Evolutionary conservation across 1,140 invertebrate species (phyloP).

Genomic region (Listronotus bonariensis): DNA sequence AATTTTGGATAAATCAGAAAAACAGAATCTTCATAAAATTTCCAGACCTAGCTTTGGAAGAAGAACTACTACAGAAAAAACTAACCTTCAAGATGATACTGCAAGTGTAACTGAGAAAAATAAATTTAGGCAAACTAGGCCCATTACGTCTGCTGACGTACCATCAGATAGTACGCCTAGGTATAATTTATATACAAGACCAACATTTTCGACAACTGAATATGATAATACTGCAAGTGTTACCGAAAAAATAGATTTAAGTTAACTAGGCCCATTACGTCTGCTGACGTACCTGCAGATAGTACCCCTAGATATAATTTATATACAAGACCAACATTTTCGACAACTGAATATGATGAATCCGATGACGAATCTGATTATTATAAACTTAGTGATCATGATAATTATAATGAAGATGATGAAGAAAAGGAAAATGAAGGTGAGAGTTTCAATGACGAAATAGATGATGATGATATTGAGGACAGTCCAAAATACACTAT

Average conservation of each 20-base stretch:
- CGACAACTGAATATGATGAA: slow-evolving; percentile 13
- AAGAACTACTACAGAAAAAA: slow-evolving; percentile 25
- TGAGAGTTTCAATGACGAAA: not conserved
- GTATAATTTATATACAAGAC: slow-evolving; percentile 7
- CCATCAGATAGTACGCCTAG: slow-evolving; percentile 3
- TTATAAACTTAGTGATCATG: slow-evolving; percentile 13
- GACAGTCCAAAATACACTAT: slow-evolving; percentile 20
- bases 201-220: not conserved
- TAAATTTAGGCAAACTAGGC: too few species aligned
- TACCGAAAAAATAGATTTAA: too few species aligned
- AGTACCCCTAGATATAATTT: slow-evolving; percentile 13
- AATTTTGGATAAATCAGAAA: not conserved
- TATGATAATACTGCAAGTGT: slow-evolving; percentile 1
- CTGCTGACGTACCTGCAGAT: not conserved
- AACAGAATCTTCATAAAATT: not conserved
- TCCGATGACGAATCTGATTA: slow-evolving; percentile 12
- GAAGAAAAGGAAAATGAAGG: slow-evolving; percentile 11
- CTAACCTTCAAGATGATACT: not conserved
- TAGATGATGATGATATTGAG: slow-evolving; percentile 2
- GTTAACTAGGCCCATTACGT: not conserved
- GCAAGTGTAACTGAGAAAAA: too few species aligned
- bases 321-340: slow-evolving; percentile 1
- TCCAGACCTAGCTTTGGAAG: slow-evolving; percentile 3
- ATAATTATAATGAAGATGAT: slow-evolving; percentile 1
- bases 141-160: not conserved